Conservation (phyloP, 2,888 invertebrate species). For the Apodemia hepburni region DNA sequence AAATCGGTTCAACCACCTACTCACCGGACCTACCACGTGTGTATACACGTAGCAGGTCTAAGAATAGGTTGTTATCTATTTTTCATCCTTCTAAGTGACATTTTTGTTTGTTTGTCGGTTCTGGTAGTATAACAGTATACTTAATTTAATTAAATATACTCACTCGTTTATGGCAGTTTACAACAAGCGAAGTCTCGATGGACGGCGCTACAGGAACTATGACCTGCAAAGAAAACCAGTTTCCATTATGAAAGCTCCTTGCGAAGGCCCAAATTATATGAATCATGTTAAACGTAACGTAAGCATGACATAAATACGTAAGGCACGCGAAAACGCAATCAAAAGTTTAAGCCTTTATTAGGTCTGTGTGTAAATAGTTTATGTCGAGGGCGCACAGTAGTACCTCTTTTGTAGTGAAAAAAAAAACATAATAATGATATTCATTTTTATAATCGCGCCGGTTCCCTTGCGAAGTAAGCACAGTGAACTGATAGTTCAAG, state of each 20-base stretch:
- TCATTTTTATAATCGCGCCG: no score
- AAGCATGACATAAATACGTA: slow-evolving; percentile 3
- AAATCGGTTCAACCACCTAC: no score
- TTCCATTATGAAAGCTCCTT: slow-evolving; percentile 16
- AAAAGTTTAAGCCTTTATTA: slow-evolving; percentile 9
- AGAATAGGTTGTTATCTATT: no score
- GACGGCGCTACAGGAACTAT: slow-evolving; percentile 68
- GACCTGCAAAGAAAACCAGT: slow-evolving; percentile 55
- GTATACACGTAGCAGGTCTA: no score
- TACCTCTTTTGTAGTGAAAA: neutral
- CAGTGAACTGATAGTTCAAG: no score
- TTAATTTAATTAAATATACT: no score
- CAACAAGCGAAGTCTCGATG: slow-evolving; percentile 48
- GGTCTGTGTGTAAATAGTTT: neutral
- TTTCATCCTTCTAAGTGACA: no score
- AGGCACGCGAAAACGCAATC: slow-evolving; percentile 6
- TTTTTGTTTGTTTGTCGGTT: no score
- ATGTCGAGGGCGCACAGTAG: neutral
- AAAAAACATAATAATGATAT: no score
- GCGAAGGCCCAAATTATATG: neutral
- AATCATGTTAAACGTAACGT: neutral
- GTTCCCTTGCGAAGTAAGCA: no score
- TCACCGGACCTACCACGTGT: no score
- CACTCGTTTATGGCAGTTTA: slow-evolving; percentile 52
- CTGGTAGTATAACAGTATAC: no score